Conservation (phyloP, 2,888 invertebrate genomes). For the Bugula neritina region DNA sequence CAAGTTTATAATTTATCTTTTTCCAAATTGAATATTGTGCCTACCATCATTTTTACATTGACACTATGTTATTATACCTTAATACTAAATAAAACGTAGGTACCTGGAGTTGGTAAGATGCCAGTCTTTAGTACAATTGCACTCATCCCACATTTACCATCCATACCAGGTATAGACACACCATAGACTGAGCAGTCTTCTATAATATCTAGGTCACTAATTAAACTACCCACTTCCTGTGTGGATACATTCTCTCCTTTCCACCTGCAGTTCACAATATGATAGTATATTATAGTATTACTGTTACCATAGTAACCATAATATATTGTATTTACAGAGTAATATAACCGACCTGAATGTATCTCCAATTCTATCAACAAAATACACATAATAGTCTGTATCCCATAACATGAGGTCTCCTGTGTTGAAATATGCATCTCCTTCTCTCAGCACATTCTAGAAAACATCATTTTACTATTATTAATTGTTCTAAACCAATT, state of each 20-base stretch:
- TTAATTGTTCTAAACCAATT: too few relatives aligned
- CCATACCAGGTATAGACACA: conserved; percentile 40
- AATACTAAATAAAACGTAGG: too few relatives aligned
- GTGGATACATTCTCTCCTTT: conserved; percentile 50
- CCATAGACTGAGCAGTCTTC: conserved; percentile 45
- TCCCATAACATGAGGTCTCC: conserved; percentile 41
- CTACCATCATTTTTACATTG: too few relatives aligned
- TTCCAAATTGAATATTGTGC: too few relatives aligned
- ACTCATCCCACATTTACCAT: conserved; percentile 43
- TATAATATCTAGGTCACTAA: conserved; percentile 37
- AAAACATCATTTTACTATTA: too few relatives aligned
- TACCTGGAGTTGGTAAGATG: conserved; percentile 26
- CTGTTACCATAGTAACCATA: not conserved
- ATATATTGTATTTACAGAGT: not conserved
- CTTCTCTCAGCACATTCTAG: conserved; percentile 74
- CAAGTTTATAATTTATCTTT: too few relatives aligned
- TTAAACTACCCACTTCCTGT: conserved; percentile 42
- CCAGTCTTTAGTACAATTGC: conserved; percentile 35
- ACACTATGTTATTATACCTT: too few relatives aligned
- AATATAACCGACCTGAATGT: conserved; percentile 44
- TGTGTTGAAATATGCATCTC: conserved; percentile 60
- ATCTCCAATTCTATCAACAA: conserved; percentile 44
- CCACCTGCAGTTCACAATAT: too few relatives aligned
- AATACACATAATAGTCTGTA: conserved; percentile 40
- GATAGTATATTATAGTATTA: not conserved